Conservation (phyloP, 2,888 invertebrate genomes). For the Argyra leucocephala region DNA sequence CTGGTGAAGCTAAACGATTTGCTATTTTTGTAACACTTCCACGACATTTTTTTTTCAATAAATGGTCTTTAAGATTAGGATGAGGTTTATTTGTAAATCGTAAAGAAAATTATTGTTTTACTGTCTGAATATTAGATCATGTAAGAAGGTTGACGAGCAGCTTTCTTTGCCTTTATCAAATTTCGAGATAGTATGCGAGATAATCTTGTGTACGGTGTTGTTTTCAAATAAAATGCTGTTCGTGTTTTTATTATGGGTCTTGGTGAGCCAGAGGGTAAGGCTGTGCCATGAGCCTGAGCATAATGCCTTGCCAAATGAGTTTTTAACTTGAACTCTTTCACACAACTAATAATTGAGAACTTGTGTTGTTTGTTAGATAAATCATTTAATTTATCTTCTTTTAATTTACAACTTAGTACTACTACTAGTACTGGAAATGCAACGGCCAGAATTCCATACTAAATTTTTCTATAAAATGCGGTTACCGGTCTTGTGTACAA, state of each 20-base stretch:
- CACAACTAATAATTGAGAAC: slow-evolving; percentile 79
- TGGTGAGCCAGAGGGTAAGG: slow-evolving; percentile 66
- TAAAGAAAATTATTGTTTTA: slow-evolving; percentile 71
- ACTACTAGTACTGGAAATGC: too few species aligned
- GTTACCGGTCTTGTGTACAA: too few species aligned
- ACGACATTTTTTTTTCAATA: slow-evolving; percentile 50
- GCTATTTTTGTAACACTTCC: slow-evolving; percentile 64
- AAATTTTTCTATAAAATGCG: too few species aligned
- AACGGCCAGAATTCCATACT: too few species aligned
- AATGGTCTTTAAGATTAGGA: slow-evolving; percentile 48
- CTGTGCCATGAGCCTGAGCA: slow-evolving; percentile 73
- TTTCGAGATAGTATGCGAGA: slow-evolving; percentile 79
- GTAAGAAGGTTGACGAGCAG: slow-evolving; percentile 77
- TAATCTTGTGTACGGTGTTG: slow-evolving; percentile 80
- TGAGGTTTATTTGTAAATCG: slow-evolving; percentile 49
- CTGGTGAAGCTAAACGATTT: slow-evolving; percentile 57
- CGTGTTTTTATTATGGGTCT: slow-evolving; percentile 95
- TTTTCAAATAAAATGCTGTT: slow-evolving; percentile 90
- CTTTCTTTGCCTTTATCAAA: slow-evolving; percentile 72
- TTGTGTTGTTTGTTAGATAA: slow-evolving; percentile 37
- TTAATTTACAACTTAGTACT: too few species aligned
- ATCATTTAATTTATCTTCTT: slow-evolving; percentile 47
- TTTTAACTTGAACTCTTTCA: slow-evolving; percentile 92
- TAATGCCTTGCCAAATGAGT: slow-evolving; percentile 89
- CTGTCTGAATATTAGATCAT: slow-evolving; percentile 65